phyloP scores from a whole-genome alignment of 2,113 vertebrate genomes.

The Sapajus apella region DNA sequence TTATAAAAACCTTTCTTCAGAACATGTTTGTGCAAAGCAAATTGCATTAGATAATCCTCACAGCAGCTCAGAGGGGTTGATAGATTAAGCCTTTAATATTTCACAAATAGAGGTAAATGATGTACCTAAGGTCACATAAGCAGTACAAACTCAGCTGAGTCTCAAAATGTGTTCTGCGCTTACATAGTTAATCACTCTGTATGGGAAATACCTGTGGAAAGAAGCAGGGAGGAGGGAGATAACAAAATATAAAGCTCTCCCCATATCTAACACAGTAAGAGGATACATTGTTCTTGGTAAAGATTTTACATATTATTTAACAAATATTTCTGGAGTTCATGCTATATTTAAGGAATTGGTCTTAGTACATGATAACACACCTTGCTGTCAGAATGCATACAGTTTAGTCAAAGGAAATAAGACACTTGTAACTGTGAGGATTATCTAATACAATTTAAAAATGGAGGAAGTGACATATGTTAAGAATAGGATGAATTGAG shows the following conservation, averaged over 20 bases:
- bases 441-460: neutral
- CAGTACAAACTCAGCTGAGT: neutral
- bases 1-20: neutral
- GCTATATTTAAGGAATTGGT: neutral
- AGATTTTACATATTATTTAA: neutral
- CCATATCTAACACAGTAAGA: neutral
- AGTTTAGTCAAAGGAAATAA: conserved; percentile 26
- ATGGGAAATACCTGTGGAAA: neutral
- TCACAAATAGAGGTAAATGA: conserved; percentile 45
- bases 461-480: neutral
- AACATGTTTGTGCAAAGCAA: neutral
- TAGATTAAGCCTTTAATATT: conserved; percentile 38
- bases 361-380: neutral
- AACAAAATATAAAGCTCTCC: neutral
- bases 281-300: neutral
- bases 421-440: neutral
- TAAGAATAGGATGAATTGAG: neutral
- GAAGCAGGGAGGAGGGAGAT: no score
- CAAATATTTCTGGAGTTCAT: neutral
- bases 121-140: neutral
- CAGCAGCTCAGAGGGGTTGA: neutral
- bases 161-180: conserved; percentile 21
- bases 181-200: conserved; percentile 3
- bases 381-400: neutral
- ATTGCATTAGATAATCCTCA: neutral